These are phyloP conservation scores for Ptychoptera contaminata DNA, from an alignment of 2,888 invertebrate genomes.

Conservation along the genomic window DNA sequence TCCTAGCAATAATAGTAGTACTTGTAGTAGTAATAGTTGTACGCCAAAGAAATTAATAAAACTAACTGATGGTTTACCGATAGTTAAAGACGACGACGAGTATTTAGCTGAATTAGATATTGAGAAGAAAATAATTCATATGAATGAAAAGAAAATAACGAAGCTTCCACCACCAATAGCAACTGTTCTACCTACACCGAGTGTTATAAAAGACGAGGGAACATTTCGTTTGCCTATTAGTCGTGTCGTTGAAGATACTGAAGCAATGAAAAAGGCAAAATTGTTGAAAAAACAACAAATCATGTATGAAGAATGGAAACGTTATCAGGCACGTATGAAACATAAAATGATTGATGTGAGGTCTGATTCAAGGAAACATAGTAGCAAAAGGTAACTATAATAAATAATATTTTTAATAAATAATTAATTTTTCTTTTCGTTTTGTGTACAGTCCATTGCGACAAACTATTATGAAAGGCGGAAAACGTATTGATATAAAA, in stretches of 20 bases:
- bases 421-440: no score
- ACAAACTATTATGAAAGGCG: no score
- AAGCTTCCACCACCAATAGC: not conserved
- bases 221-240: not conserved
- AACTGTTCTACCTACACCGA: not conserved
- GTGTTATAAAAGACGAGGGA: not conserved
- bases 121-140: not conserved
- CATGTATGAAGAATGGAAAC: slow-evolving; percentile 3
- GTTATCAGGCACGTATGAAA: not conserved
- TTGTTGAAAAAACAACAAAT: not conserved
- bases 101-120: not conserved
- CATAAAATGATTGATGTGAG: not conserved
- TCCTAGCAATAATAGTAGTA: not conserved
- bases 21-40: no score
- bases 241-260: not conserved
- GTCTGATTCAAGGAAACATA: no score
- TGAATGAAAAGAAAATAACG: not conserved
- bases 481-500: no score
- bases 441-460: no score
- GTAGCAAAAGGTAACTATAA: no score
- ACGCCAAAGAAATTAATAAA: not conserved
- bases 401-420: no score
- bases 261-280: not conserved
- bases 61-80: slow-evolving; percentile 3
- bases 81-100: not conserved